Evolutionary conservation across 2,113 vertebrate species (phyloP).

Genomic region (Psammodynastes pulverulentus): DNA sequence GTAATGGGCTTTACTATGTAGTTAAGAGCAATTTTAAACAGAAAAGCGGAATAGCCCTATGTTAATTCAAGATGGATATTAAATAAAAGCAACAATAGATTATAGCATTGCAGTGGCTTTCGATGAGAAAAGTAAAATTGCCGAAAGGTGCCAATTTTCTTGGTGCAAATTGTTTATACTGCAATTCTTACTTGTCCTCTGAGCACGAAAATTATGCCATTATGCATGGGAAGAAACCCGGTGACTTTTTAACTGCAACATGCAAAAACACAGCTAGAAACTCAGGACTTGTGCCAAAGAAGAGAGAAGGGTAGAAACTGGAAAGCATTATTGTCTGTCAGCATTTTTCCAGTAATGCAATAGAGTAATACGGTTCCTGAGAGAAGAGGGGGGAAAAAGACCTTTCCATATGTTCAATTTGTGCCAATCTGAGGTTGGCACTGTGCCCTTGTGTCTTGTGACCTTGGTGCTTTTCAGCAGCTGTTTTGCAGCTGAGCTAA

Average conservation of each 20-base stretch:
- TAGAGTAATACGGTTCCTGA: neutral
- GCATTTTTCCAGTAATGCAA: neutral
- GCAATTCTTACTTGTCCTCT: neutral
- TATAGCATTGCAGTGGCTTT: neutral
- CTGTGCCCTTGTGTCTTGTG: neutral
- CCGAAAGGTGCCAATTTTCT: neutral
- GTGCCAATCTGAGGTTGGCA: neutral
- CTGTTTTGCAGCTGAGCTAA: neutral
- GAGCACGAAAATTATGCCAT: neutral
- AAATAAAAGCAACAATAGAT: neutral
- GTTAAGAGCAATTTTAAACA: neutral
- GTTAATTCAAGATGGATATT: neutral
- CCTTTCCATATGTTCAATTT: neutral
- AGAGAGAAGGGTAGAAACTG: neutral
- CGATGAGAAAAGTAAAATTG: neutral
- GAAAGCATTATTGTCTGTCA: neutral
- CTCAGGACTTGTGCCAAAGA: fast-evolving
- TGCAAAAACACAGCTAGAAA: neutral
- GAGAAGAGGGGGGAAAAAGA: neutral
- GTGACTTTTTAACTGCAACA: neutral
- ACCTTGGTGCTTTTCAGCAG: neutral
- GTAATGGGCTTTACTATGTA: neutral
- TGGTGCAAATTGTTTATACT: neutral
- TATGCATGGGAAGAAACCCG: neutral
- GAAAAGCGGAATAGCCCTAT: neutral